These are phyloP conservation scores for Ommatoiulus sabulosus DNA, from an alignment of 2,888 invertebrate genomes.

Conservation along the genomic window DNA sequence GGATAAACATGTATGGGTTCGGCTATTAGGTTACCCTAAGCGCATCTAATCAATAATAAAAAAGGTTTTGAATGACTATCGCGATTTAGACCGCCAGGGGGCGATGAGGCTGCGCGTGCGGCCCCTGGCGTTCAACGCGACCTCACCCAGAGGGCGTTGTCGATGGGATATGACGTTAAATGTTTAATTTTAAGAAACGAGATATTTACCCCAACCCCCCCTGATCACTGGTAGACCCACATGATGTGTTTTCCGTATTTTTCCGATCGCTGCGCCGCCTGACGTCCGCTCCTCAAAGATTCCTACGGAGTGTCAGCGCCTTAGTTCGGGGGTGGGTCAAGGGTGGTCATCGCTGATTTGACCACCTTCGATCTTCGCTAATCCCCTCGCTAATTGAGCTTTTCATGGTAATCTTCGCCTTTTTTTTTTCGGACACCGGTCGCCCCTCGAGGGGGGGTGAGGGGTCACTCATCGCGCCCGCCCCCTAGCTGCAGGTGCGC, in stretches of 20 bases:
- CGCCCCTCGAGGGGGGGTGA: neutral
- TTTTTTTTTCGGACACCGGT: neutral
- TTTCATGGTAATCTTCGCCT: conserved; percentile 46
- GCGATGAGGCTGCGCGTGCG: too few species aligned
- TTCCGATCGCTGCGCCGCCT: too few species aligned
- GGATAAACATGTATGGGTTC: neutral
- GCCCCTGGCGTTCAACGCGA: too few species aligned
- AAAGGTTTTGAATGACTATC: neutral
- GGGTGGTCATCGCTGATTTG: neutral
- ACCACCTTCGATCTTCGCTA: neutral
- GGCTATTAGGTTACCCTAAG: neutral
- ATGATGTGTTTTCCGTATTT: too few species aligned
- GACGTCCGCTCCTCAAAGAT: too few species aligned
- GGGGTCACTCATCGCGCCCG: conserved; percentile 12
- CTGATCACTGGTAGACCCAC: too few species aligned
- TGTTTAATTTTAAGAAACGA: too few species aligned
- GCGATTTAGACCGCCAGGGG: neutral
- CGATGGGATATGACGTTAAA: too few species aligned
- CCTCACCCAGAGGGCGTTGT: too few species aligned
- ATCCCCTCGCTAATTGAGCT: conserved; percentile 50
- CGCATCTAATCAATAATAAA: conserved; percentile 27
- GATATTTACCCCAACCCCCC: too few species aligned
- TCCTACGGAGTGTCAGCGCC: neutral
- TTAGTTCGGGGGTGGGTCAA: neutral
- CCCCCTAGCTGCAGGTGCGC: conserved; percentile 1